Evolutionary conservation across 2,113 vertebrate genomes (phyloP), one percentile per base, ranked within the genome.

Genomic region (Sinocyclocheilus anshuiensis): DNA sequence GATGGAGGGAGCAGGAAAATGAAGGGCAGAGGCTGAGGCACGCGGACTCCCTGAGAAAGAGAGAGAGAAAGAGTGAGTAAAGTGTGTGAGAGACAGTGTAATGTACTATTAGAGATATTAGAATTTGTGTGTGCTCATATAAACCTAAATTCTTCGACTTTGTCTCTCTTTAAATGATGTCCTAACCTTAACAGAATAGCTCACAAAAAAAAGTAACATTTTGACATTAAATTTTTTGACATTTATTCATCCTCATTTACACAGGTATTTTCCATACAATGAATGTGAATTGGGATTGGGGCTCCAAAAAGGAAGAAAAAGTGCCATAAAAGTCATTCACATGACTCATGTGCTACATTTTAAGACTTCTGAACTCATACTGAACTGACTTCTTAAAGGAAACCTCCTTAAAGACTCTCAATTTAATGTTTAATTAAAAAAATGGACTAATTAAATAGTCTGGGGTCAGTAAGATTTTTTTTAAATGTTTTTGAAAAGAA

Each of bases 41-140:
- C 97, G 95, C 81, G 97, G 97, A 93, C 97, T 98, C 93, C 97
- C 97, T 98, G 83, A 81, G 77, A 81, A 15, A 88, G 36, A 83
- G 55, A 77, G 50, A 78, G 7, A 78, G 79, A 78, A 75, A 71
- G 63, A 42, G 36, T 75, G 53, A 78, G 81, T 22, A 59, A 81
- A 61, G 18, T 42, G 13, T 48, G 59, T 26, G 15, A 18, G 39
- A 81, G 24, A 26, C 78, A 65, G 39, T 26, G 20, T 59, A 39
- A n/a, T 39, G 29, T 16, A 1, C 33, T 71, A 24, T 61, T 61
- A 11, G 22, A n/a, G 9, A 24, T 24, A 36, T 72, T 72, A 72
- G 69, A 33, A 71, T 39, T 10, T 72, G 36, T 29, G 26, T 59
- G 16, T 48, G 4, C 26, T 18, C 33, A 61, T 59, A 22, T 80